phyloP scores from a whole-genome alignment of 2,888 invertebrate species.

The Troglohyphantes excavatus region DNA sequence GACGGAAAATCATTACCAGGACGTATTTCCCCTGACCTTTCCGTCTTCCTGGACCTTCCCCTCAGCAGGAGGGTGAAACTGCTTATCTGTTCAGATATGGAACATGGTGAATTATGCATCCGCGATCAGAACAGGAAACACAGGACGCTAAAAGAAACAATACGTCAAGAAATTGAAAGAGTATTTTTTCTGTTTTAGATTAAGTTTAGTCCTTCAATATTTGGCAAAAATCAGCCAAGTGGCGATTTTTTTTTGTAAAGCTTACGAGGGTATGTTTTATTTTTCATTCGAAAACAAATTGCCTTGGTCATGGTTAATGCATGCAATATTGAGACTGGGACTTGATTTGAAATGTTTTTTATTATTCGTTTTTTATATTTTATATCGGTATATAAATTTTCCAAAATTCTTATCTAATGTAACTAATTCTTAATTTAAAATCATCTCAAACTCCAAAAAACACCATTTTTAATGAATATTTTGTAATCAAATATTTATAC shows the following conservation, averaged over 20 bases:
- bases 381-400: no score
- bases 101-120: constrained; percentile 54
- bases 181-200: not conserved
- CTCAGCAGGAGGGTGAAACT: not conserved
- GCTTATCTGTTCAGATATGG: constrained; percentile 14
- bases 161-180: constrained; percentile 17
- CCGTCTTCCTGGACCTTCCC: not conserved
- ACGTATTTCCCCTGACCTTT: constrained; percentile 23
- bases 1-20: constrained; percentile 54
- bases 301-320: no score
- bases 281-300: no score
- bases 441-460: no score
- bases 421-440: no score
- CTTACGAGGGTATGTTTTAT: no score
- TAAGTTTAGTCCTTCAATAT: not conserved
- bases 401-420: no score
- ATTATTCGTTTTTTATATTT: no score
- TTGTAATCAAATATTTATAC: no score
- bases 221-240: not conserved
- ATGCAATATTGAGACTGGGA: no score
- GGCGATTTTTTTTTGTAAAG: not conserved
- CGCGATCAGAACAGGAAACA: constrained; percentile 16
- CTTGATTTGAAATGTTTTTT: no score
- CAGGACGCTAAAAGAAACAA: constrained; percentile 38
- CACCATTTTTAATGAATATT: no score